phyloP scores from a whole-genome alignment of 2,888 invertebrate genomes.

The Chrysolina oricalcia region DNA sequence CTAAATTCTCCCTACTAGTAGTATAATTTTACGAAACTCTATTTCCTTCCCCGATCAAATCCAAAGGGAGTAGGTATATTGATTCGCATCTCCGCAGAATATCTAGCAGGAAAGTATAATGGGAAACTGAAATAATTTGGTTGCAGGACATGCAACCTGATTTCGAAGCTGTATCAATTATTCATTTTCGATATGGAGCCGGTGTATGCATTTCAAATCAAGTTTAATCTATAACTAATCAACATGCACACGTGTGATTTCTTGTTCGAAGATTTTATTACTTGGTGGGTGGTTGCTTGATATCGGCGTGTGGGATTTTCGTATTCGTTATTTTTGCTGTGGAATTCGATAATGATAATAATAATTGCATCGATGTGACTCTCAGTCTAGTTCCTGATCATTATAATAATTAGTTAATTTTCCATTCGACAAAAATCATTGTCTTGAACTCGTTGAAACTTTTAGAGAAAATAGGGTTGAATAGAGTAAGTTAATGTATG shows the following conservation, averaged over 20 bases:
- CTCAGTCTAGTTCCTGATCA: no score
- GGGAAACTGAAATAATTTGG: conserved; percentile 13
- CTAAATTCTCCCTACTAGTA: no score
- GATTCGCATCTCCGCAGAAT: background rate
- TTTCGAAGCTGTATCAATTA: conserved; percentile 30
- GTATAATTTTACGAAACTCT: no score
- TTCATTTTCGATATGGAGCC: conserved; percentile 35
- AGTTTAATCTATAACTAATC: conserved; percentile 45
- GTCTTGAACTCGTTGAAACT: no score
- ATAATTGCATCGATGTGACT: no score
- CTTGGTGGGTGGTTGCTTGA: background rate
- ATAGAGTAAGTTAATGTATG: no score
- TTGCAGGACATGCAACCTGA: conserved; percentile 17
- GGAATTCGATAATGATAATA: no score
- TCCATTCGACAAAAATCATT: no score
- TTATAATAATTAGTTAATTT: no score
- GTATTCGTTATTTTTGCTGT: background rate
- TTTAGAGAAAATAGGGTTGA: no score
- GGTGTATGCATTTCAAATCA: conserved; percentile 39
- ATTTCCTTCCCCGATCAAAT: background rate
- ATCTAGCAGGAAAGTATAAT: background rate
- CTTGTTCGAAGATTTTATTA: background rate
- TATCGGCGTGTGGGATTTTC: background rate
- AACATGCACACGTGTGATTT: conserved; percentile 40
- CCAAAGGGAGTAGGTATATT: background rate